These are phyloP conservation scores for Hymenochirus boettgeri DNA, from an alignment of 2,113 vertebrate genomes.

Conservation along the genomic window DNA sequence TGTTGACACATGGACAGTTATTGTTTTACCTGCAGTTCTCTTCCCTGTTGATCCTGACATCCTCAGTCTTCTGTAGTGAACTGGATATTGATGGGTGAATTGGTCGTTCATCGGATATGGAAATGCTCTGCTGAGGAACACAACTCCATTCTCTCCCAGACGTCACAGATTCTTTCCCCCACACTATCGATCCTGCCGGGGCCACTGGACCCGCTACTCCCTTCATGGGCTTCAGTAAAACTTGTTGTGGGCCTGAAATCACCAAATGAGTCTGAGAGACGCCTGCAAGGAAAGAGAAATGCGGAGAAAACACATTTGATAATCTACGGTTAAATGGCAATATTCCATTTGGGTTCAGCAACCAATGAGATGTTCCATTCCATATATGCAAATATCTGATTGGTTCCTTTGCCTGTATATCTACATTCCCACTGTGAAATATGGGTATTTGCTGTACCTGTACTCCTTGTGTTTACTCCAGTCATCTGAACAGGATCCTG, in stretches of 20 bases:
- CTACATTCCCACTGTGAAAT: not conserved
- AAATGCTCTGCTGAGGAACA: not conserved
- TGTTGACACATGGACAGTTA: too few relatives aligned
- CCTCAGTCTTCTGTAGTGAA: slow-evolving; percentile 6
- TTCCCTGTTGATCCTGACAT: not conserved
- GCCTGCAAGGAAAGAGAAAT: not conserved
- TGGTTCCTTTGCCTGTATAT: too few relatives aligned
- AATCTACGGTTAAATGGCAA: too few relatives aligned
- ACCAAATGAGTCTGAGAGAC: slow-evolving; percentile 21
- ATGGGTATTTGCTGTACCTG: slow-evolving; percentile 7
- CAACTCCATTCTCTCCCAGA: not conserved
- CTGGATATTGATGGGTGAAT: not conserved
- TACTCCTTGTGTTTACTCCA: not conserved
- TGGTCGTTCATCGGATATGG: not conserved
- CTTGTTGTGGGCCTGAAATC: slow-evolving; percentile 27
- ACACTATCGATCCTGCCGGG: slow-evolving; percentile 8
- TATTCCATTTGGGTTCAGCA: too few relatives aligned
- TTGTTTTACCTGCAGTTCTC: slow-evolving; percentile 17
- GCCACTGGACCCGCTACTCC: not conserved
- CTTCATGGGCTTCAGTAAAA: slow-evolving; percentile 20
- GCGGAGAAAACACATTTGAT: not conserved
- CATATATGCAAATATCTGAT: too few relatives aligned
- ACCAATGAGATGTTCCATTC: too few relatives aligned
- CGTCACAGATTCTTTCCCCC: slow-evolving; percentile 9
- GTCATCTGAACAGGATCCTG: not conserved